Evolutionary conservation across 2,113 vertebrate species (phyloP).

Genomic region (Microcebus ravelobensis): DNA sequence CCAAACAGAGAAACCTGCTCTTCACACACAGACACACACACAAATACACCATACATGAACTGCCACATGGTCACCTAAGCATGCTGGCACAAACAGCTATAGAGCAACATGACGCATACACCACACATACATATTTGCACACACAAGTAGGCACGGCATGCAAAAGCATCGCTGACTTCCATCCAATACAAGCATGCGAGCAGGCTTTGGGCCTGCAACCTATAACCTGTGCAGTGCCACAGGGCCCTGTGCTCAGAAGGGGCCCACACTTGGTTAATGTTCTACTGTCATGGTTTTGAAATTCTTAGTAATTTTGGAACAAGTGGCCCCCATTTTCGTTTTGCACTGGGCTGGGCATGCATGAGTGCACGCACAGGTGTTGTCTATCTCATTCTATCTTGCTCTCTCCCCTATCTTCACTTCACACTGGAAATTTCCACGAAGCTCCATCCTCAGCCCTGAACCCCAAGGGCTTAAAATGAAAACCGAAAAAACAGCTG

Average conservation of each 20-base stretch:
- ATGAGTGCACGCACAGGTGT: not conserved
- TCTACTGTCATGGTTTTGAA: not conserved
- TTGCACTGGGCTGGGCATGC: too few relatives aligned
- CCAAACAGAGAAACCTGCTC: not conserved
- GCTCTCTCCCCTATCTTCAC: not conserved
- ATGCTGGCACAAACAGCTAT: rapidly evolving
- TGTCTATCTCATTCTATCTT: not conserved
- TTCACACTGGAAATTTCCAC: not conserved
- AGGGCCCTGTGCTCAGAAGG: not conserved
- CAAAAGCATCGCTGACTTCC: not conserved
- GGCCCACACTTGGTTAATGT: not conserved
- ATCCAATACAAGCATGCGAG: not conserved
- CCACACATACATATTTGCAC: not conserved
- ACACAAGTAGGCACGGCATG: rapidly evolving
- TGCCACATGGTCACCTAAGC: rapidly evolving
- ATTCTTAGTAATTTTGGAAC: not conserved
- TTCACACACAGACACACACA: not conserved
- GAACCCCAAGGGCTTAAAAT: not conserved
- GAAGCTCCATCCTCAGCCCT: not conserved
- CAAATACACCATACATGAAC: too few relatives aligned
- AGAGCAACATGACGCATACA: rapidly evolving
- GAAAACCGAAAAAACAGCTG: not conserved
- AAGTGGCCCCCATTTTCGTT: not conserved
- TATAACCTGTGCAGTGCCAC: not conserved
- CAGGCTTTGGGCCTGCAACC: too few relatives aligned